Conservation (phyloP, 1,140 invertebrate genomes). For the Conus betulinus region DNA sequence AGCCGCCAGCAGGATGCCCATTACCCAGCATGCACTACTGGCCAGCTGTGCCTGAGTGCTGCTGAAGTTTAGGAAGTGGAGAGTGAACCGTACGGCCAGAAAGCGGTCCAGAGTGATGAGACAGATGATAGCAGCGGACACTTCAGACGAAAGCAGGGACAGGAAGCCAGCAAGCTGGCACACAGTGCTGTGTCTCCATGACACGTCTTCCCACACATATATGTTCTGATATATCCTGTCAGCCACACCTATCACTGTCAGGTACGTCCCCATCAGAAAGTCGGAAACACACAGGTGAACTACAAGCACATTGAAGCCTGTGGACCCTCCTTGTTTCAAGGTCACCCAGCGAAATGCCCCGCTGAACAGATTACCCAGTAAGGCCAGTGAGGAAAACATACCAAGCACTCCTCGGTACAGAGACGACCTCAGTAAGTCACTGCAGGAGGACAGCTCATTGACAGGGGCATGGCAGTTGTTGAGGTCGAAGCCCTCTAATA, state of each 20-base stretch:
- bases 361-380: conserved; percentile 52
- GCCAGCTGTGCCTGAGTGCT: no score
- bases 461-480: no score
- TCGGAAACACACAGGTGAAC: conserved; percentile 55
- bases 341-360: conserved; percentile 38
- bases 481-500: no score
- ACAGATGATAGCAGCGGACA: conserved; percentile 50
- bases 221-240: conserved; percentile 50
- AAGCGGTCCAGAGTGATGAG: conserved; percentile 58
- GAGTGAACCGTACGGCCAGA: conserved; percentile 55
- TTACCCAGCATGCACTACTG: conserved; percentile 38
- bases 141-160: conserved; percentile 53
- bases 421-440: conserved; percentile 41
- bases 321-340: conserved; percentile 8
- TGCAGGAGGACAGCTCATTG: conserved; percentile 37
- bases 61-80: conserved; percentile 31
- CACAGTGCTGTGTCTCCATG: conserved; percentile 47
- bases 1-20: no score
- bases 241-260: conserved; percentile 53
- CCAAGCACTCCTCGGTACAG: conserved; percentile 42
- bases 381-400: conserved; percentile 44
- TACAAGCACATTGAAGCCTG: conserved; percentile 45
- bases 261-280: no score
- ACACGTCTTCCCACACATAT: conserved; percentile 50
- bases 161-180: conserved; percentile 62